Evolutionary conservation across 2,888 invertebrate genomes (phyloP), one percentile per base, ranked within the genome.

Genomic region (Agrotis clavis): DNA sequence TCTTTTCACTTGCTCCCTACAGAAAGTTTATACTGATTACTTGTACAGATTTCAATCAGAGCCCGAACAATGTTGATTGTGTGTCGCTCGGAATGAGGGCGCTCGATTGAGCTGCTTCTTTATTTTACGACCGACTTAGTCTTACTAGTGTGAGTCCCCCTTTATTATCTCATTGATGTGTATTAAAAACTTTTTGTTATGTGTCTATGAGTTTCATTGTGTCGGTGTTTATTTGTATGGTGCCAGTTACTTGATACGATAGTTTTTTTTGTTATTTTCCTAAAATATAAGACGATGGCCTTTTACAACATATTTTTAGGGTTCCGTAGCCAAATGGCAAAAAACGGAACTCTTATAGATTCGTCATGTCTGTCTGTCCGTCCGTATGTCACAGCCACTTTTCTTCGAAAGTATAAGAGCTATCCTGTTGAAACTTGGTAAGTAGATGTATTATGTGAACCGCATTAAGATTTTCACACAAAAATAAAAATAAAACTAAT

Each of bases 11-110:
- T 67, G 72, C 67, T 84, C 86, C 72, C 45, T 61, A 81, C 73
- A 53, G 3, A 51, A 60, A 74, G 72, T 75, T 69, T 67, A 81
- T 74, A 78, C 81, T 92, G 91, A 93, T 92, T 91, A 90, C 89
- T 90, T 88, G 87, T 86, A 89, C 92, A 92, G 91, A 91, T 90
- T 91, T 89, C 87, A 92, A 92, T 92, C 89, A 90, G 81, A 88
- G 86, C 77, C 69, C 74, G 80, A 83, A 90, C 85, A 85, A 82
- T 82, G 85, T 76, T 83, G 80, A 88, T 87, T 88, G 87, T 87
- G 74, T 76, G 67, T 70, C 47, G 51, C 65, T 25, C 35, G 74
- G 77, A 87, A 85, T 80, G 78, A 72, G 83, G 82, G 78, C 78
- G 78, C 75, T 71, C 53, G 77, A 78, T 76, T 77, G 68, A 77